Evolutionary conservation across 1,140 invertebrate species (phyloP).

Genomic region (Chymomyza costata): DNA sequence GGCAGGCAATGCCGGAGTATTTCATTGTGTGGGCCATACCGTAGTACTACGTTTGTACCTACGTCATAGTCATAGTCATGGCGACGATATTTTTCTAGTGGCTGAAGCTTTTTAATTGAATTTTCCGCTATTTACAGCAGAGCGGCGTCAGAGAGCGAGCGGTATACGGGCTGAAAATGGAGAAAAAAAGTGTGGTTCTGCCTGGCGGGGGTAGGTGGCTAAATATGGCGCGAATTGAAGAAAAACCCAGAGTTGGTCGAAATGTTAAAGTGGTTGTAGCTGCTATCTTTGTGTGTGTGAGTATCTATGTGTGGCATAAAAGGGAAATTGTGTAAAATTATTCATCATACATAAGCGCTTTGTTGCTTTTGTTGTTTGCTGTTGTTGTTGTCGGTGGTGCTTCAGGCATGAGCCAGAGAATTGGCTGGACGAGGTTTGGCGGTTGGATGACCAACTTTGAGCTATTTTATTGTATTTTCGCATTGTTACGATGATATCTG

Average conservation of each 20-base stretch:
- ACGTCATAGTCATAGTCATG: conserved; percentile 66
- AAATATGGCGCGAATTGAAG: conserved; percentile 45
- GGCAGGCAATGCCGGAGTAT: not conserved
- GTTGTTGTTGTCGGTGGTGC: not conserved
- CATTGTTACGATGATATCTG: too few relatives aligned
- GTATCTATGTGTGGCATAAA: conserved; percentile 26
- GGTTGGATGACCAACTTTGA: too few relatives aligned
- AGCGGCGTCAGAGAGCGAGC: conserved; percentile 8
- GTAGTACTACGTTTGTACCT: conserved; percentile 38
- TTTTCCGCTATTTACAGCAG: conserved; percentile 65
- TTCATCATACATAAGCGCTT: conserved; percentile 46
- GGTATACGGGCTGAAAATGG: too few relatives aligned
- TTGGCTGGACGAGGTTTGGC: too few relatives aligned
- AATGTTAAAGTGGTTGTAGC: too few relatives aligned
- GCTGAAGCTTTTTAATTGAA: conserved; percentile 71
- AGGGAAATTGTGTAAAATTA: conserved; percentile 50
- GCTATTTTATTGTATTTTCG: too few relatives aligned
- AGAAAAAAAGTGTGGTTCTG: conserved; percentile 7
- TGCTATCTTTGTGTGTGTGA: too few relatives aligned
- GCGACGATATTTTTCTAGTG: conserved; percentile 71
- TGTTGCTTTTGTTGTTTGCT: conserved; percentile 15
- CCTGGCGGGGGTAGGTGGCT: conserved; percentile 19
- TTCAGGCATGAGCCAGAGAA: not conserved
- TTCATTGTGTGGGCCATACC: too few relatives aligned
- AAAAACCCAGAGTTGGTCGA: conserved; percentile 36